Evolutionary conservation across 2,888 invertebrate species (phyloP), one percentile per base, ranked within the genome.

Genomic region (Clanis bilineata): DNA sequence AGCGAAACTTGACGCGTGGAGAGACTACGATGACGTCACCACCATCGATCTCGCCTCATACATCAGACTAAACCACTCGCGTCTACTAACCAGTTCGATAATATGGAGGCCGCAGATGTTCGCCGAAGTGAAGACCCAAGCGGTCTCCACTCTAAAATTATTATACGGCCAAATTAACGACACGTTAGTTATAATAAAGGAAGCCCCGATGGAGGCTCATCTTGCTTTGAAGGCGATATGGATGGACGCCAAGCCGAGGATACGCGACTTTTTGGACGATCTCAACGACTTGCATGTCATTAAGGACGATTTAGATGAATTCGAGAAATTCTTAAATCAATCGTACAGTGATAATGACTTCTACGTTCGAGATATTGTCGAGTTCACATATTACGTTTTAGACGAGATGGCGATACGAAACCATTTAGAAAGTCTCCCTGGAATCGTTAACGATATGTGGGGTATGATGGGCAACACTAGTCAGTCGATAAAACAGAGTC

Each of bases 401-500:
- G 96, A 97, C 69, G 96, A 97, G 78, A 91, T 97, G 78, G 95
- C 97, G 0, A 93, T 97, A 54, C 92, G 95, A 61, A 94, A 95
- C 63, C 96, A 96, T 77, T 94, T 97, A 68, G 95, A 96, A 71
- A 95, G 95, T 0, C 77, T 97, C 57, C 97, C 97, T 0, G 96
- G 95, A 54, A 96, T 97, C 23, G 93, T 97, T 0, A 95, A 95
- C 55, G 97, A 97, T 80, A 93, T 97, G 75, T 96, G 96, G 96
- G 96, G 96, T 4, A 94, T 96, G 70, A 96, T 97, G 96, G 97
- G 97, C 0, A 96, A 96, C 58, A 96, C 97, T 0, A 96, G 96
- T 7, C 93, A 95, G 67, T 96, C 96, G 0, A 93, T 97, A 21
- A 94, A 96, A 54, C 94, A 96, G 66, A 96, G 96, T 67, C 87